These are phyloP conservation scores for Eupsilia transversa DNA, from an alignment of 2,888 invertebrate genomes.

Conservation along the genomic window DNA sequence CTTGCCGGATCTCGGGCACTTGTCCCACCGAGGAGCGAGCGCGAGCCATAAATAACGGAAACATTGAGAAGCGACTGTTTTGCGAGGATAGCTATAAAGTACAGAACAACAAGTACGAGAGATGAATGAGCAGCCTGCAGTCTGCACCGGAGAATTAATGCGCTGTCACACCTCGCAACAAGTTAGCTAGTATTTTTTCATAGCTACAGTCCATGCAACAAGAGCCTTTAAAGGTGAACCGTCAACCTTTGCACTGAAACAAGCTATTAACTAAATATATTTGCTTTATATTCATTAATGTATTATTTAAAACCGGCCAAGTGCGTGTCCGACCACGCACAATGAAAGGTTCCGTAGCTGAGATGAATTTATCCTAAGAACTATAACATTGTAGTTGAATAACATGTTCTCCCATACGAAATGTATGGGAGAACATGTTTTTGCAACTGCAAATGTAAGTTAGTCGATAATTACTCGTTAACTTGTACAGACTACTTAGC, in stretches of 20 bases:
- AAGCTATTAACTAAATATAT: too few relatives aligned
- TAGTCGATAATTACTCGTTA: too few relatives aligned
- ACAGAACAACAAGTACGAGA: constrained; percentile 31
- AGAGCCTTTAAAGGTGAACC: constrained; percentile 10
- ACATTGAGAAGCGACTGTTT: constrained; percentile 30
- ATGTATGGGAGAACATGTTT: too few relatives aligned
- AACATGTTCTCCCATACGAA: too few relatives aligned
- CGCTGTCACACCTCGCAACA: constrained; percentile 42
- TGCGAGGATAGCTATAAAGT: constrained; percentile 33
- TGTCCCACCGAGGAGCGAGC: constrained; percentile 49
- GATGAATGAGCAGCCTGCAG: constrained; percentile 40
- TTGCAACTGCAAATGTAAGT: too few relatives aligned
- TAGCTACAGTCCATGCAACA: constrained; percentile 7
- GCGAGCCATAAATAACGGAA: constrained; percentile 29
- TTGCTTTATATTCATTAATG: too few relatives aligned
- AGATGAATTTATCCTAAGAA: too few relatives aligned
- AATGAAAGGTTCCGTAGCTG: too few relatives aligned
- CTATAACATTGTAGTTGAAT: too few relatives aligned
- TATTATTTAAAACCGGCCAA: too few relatives aligned
- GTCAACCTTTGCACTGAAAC: constrained; percentile 15
- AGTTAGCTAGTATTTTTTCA: constrained; percentile 22
- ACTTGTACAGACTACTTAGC: too few relatives aligned
- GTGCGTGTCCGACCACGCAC: too few relatives aligned
- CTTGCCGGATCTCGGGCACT: constrained; percentile 61
- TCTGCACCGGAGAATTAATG: constrained; percentile 22